phyloP scores from a whole-genome alignment of 1,140 invertebrate species.

The Drosophila leontia region DNA sequence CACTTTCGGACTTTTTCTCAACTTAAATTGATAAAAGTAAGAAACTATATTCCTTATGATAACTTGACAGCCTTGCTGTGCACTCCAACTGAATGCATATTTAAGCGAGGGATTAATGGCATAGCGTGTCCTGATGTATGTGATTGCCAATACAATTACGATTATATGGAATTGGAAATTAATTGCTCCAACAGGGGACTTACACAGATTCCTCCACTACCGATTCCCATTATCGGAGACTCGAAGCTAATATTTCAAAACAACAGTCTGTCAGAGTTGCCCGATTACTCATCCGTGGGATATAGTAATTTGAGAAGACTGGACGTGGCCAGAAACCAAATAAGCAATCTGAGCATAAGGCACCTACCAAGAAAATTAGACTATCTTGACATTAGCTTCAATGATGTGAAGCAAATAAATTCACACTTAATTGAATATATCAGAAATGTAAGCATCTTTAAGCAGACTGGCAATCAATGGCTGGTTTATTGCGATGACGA shows the following conservation, averaged over 20 bases:
- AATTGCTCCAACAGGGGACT: constrained; percentile 13
- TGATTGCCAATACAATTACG: not conserved
- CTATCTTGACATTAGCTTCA: constrained; percentile 15
- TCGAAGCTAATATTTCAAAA: not conserved
- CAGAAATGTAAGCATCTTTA: not conserved
- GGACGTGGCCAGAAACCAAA: constrained; percentile 7
- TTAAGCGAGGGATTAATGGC: constrained; percentile 2
- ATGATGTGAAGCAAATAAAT: constrained; percentile 3
- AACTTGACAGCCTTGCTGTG: constrained; percentile 19
- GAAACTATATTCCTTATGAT: not conserved
- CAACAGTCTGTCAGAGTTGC: not conserved
- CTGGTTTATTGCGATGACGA: constrained; percentile 12
- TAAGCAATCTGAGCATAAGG: not conserved
- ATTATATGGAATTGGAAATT: constrained; percentile 12
- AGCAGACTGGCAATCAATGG: constrained; percentile 24
- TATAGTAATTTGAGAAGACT: constrained; percentile 8
- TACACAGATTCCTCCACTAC: constrained; percentile 5
- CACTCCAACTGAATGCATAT: not conserved
- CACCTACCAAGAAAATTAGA: constrained; percentile 3
- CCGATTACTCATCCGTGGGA: not conserved
- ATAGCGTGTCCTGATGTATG: constrained; percentile 6
- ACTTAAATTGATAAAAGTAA: not conserved
- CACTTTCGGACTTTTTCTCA: constrained; percentile 1
- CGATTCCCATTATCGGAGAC: constrained; percentile 2
- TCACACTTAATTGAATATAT: not conserved